These are phyloP conservation scores for Drosophila bipectinata DNA, from an alignment of 1,140 invertebrate genomes.

Conservation along the genomic window DNA sequence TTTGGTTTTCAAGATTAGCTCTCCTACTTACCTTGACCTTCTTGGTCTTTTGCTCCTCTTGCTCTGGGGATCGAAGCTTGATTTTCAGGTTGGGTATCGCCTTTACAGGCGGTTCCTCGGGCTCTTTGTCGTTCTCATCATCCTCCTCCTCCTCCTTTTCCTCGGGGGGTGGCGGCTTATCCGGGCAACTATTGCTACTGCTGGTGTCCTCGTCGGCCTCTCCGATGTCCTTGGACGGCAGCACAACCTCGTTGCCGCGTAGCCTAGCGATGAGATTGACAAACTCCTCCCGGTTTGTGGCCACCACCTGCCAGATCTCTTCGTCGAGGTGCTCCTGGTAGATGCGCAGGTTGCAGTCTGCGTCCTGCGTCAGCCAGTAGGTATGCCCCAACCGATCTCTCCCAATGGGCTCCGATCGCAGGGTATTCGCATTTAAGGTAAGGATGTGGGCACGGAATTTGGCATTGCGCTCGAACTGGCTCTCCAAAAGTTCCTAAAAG, in stretches of 20 bases:
- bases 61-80: conserved; percentile 63
- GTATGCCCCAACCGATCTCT: conserved; percentile 94
- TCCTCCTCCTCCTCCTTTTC: conserved; percentile 78
- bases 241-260: conserved; percentile 87
- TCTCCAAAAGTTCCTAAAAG: conserved; percentile 93
- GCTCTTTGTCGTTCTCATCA: conserved; percentile 54
- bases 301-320: conserved; percentile 96
- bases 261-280: conserved; percentile 90
- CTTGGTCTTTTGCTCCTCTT: conserved; percentile 49
- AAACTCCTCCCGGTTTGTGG: conserved; percentile 91
- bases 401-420: conserved; percentile 94
- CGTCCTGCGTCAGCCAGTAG: conserved; percentile 97
- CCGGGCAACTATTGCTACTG: conserved; percentile 73
- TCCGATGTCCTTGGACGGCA: conserved; percentile 85
- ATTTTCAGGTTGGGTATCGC: conserved; percentile 78
- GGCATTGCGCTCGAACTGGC: conserved; percentile 96
- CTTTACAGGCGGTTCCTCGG: conserved; percentile 46
- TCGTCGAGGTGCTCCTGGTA: conserved; percentile 98
- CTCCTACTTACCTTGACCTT: conserved; percentile 61
- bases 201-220: conserved; percentile 88
- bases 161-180: conserved; percentile 81
- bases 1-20: neutral
- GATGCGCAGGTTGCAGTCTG: conserved; percentile 93
- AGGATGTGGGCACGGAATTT: conserved; percentile 98
- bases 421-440: conserved; percentile 89